Evolutionary conservation across 2,888 invertebrate species (phyloP).

Genomic region (Torymus tubicola): DNA sequence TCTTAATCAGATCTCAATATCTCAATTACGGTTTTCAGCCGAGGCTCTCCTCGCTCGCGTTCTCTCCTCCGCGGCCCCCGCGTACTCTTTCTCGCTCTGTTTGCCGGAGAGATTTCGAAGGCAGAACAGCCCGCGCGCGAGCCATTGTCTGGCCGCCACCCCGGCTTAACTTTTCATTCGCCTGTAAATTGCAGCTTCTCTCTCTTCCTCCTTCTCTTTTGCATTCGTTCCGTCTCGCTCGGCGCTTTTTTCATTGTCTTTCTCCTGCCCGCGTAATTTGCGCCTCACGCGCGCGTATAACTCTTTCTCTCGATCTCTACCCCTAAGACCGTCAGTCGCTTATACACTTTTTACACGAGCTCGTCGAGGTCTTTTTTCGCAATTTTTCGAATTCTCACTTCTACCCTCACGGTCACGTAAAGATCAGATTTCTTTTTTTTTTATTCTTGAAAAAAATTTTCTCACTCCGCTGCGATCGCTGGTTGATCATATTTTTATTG

Average conservation of each 20-base stretch:
- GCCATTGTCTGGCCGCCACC: conserved; percentile 71
- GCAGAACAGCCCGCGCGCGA: conserved; percentile 64
- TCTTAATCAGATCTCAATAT: conserved; percentile 76
- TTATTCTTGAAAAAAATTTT: no score
- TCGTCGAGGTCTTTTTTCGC: conserved; percentile 4
- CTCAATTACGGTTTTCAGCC: conserved; percentile 74
- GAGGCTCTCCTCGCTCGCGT: not conserved
- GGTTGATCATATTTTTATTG: no score
- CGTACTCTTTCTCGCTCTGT: conserved; percentile 69
- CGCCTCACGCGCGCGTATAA: not conserved
- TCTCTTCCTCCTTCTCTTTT: conserved; percentile 64
- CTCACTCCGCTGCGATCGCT: no score
- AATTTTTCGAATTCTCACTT: conserved; percentile 6
- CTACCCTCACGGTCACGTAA: no score
- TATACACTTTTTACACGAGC: conserved; percentile 30
- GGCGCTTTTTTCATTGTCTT: conserved; percentile 63
- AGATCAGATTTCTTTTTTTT: no score
- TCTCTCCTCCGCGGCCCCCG: conserved; percentile 34
- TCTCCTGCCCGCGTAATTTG: conserved; percentile 46
- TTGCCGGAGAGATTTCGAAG: conserved; percentile 76
- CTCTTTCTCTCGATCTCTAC: conserved; percentile 9
- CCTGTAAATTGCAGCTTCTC: conserved; percentile 75
- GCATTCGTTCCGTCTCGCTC: no score
- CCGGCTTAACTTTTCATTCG: conserved; percentile 76
- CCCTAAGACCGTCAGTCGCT: conserved; percentile 26